Conservation (phyloP, 2,113 vertebrate species). For the Malurus elegans region DNA sequence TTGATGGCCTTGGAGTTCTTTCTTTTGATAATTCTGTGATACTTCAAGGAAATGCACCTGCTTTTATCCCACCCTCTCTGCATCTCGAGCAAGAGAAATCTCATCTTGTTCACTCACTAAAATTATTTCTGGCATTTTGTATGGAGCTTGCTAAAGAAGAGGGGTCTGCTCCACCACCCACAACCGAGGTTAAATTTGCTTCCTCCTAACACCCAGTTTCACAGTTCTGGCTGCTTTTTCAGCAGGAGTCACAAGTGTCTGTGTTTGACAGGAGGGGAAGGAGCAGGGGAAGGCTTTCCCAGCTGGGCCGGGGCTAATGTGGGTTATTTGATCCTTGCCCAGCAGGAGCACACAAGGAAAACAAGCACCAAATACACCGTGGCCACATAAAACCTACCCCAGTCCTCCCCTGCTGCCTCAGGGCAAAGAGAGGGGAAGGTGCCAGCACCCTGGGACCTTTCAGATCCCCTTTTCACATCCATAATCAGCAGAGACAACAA, state of each 20-base stretch:
- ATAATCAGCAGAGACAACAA: neutral
- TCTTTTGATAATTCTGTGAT: neutral
- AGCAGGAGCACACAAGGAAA: neutral
- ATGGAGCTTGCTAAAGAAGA: neutral
- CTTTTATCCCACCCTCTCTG: neutral
- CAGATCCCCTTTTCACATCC: neutral
- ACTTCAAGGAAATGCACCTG: neutral
- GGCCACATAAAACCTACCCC: neutral
- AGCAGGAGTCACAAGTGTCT: neutral
- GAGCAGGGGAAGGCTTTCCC: neutral
- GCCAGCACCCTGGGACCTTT: neutral
- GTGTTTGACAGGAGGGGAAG: neutral
- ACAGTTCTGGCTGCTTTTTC: neutral
- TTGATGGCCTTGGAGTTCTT: rapidly evolving
- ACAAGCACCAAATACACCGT: neutral
- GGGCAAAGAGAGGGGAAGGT: neutral
- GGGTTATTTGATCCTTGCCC: neutral
- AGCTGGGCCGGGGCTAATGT: neutral
- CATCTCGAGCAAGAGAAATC: neutral
- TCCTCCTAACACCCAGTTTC: neutral
- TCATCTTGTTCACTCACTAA: neutral
- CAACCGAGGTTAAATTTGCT: neutral
- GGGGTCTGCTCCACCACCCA: neutral
- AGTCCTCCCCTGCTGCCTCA: neutral
- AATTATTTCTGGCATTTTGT: neutral